Conservation (phyloP, 2,113 vertebrate genomes). For the Scolopax mira region DNA sequence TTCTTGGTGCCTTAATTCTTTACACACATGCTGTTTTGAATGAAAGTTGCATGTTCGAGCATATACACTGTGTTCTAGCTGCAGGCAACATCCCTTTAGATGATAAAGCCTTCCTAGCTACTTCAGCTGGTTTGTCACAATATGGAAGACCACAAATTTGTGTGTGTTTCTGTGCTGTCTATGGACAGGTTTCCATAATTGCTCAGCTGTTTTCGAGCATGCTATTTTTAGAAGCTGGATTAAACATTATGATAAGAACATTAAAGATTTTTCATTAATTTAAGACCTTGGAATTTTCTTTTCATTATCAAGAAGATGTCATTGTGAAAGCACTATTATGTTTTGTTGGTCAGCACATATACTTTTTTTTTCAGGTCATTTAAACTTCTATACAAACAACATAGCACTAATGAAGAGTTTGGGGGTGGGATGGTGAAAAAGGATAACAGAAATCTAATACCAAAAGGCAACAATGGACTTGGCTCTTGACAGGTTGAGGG, state of each 20-base stretch:
- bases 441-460: background rate
- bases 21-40: conserved; percentile 16
- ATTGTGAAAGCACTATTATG: background rate
- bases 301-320: background rate
- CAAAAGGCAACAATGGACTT: conserved; percentile 18
- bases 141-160: background rate
- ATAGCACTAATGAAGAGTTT: background rate
- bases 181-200: background rate
- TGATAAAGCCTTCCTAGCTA: background rate
- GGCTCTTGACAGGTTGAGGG: conserved; percentile 14
- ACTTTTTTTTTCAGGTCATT: background rate
- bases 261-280: background rate
- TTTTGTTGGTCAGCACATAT: background rate
- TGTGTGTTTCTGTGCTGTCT: background rate
- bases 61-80: conserved; percentile 18
- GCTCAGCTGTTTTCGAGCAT: background rate
- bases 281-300: background rate
- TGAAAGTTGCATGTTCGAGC: conserved; percentile 35
- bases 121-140: conserved; percentile 9
- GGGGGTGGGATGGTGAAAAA: background rate
- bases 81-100: conserved; percentile 13
- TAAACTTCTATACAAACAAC: background rate
- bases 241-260: background rate
- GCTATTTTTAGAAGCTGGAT: background rate
- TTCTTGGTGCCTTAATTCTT: conserved; percentile 19